A percentile compares a stretch with the other conserved stretches of the same genome.
Evolutionary conservation across 2,888 invertebrate species (phyloP).

Genomic region (Ernsta delagoae): DNA sequence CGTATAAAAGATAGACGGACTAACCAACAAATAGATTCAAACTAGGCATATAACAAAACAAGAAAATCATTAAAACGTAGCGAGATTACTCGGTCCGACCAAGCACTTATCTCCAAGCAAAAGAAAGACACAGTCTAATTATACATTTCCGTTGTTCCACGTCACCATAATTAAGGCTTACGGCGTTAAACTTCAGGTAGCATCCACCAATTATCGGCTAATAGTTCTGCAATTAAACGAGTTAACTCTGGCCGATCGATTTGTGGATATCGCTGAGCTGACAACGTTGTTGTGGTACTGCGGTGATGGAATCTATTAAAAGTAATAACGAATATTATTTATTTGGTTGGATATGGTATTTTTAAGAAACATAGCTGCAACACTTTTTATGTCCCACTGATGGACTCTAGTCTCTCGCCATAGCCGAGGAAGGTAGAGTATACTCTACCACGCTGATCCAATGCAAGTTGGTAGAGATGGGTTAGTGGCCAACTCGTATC

Average conservation of each 20-base stretch:
- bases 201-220: slow-evolving; percentile 12
- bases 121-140: slow-evolving; percentile 4
- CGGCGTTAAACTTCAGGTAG: slow-evolving; percentile 16
- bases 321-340: no score
- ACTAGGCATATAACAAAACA: neutral
- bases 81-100: neutral
- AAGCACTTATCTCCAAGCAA: neutral
- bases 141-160: slow-evolving; percentile 2
- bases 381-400: no score
- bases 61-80: neutral
- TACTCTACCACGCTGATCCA: no score
- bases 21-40: no score
- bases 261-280: slow-evolving; percentile 4
- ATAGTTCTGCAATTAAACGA: slow-evolving; percentile 9
- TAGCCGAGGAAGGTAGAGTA: no score
- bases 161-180: slow-evolving; percentile 3
- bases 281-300: neutral
- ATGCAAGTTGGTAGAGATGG: no score
- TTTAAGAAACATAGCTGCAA: no score
- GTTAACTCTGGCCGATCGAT: neutral
- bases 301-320: no score
- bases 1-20: no score
- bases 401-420: no score
- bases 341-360: no score
- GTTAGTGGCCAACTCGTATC: no score